Percentiles rank a stretch among this genome's conserved stretches.
These are phyloP conservation scores for Macrophya annulata DNA, from an alignment of 2,888 invertebrate genomes.

Conservation along the genomic window DNA sequence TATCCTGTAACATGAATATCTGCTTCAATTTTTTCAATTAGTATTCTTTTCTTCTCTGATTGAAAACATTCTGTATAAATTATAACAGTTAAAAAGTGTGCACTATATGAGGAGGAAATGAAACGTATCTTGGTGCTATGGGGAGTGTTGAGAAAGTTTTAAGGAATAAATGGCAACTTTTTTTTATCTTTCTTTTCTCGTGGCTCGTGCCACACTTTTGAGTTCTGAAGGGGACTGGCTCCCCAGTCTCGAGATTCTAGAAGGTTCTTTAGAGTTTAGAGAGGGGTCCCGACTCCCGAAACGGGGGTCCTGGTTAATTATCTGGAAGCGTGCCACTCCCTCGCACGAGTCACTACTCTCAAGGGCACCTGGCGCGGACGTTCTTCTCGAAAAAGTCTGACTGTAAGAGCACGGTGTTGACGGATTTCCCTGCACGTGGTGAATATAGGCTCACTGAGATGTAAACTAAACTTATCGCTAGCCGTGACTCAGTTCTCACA, in stretches of 20 bases:
- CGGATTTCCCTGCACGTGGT: constrained; percentile 39
- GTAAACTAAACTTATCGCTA: constrained; percentile 24
- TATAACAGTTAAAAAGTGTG: not conserved
- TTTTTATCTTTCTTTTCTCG: constrained; percentile 59
- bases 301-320: constrained; percentile 70
- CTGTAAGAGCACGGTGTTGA: constrained; percentile 28
- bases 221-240: constrained; percentile 67
- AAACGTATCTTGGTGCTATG: not conserved
- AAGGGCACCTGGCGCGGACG: constrained; percentile 52
- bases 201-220: constrained; percentile 71
- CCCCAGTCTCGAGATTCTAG: constrained; percentile 54
- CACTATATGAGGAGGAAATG: not conserved
- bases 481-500: constrained; percentile 9
- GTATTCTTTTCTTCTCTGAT: not conserved
- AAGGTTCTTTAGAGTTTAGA: constrained; percentile 56
- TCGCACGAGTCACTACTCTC: constrained; percentile 60
- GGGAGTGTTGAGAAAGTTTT: not conserved
- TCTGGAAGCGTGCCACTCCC: constrained; percentile 69
- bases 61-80: not conserved
- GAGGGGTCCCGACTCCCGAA: constrained; percentile 55
- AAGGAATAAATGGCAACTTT: constrained; percentile 37
- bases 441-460: not conserved
- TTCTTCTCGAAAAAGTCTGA: constrained; percentile 35
- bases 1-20: not conserved
- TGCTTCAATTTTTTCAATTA: not conserved